These are phyloP conservation scores for Corella eumyota DNA, from an alignment of 23 tunicate genomes.

Conservation along the genomic window DNA sequence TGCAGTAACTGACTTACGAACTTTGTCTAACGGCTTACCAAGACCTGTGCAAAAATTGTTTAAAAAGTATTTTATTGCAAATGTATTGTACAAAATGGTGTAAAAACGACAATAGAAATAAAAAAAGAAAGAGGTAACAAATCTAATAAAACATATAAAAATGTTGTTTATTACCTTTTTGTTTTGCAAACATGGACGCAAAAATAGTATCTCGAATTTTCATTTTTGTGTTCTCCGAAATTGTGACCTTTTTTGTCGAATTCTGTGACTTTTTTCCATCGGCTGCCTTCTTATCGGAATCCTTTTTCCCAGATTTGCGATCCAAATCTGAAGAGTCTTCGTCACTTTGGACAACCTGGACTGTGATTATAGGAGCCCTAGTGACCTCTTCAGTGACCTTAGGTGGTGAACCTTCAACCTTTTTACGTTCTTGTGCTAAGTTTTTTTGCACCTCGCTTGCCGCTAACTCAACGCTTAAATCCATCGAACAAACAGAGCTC, in stretches of 20 bases:
- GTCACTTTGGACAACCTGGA: slow-evolving; percentile 44
- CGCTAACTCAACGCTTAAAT: slow-evolving; percentile 13
- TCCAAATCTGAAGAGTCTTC: slow-evolving; percentile 4
- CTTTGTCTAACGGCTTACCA: slow-evolving; percentile 67
- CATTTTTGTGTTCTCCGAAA: slow-evolving; percentile 80
- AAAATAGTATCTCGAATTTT: slow-evolving; percentile 67
- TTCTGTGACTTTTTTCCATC: neutral
- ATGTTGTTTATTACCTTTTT: slow-evolving; percentile 88
- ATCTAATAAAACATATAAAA: too few relatives aligned
- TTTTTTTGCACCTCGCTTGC: neutral
- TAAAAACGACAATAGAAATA: too few relatives aligned
- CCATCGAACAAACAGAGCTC: slow-evolving; percentile 30
- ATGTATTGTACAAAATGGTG: neutral
- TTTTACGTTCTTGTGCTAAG: neutral
- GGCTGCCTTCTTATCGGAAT: neutral
- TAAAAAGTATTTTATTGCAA: neutral
- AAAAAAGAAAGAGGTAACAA: too few relatives aligned
- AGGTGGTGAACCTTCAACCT: neutral
- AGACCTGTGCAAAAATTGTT: slow-evolving; percentile 34
- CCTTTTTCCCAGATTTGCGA: neutral
- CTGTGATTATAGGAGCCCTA: slow-evolving; percentile 42
- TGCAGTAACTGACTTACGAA: slow-evolving; percentile 76
- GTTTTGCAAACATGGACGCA: slow-evolving; percentile 82
- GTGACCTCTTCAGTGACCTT: neutral
- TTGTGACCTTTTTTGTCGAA: slow-evolving; percentile 50